Conservation (phyloP, 35 echinoderm and acorn worm species). For the Diadema setosum region DNA sequence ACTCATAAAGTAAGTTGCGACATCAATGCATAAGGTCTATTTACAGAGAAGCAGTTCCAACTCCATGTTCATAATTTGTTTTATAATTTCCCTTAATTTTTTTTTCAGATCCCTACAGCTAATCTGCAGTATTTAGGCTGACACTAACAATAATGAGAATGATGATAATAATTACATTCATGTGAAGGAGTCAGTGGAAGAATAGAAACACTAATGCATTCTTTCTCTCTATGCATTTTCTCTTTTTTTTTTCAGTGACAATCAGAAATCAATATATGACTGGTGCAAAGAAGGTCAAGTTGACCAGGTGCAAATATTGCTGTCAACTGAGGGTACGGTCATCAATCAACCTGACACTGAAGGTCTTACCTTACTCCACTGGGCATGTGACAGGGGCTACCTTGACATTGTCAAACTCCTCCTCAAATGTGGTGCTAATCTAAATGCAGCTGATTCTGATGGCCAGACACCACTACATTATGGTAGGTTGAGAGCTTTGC, state of each 20-base stretch:
- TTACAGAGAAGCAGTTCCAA: no score
- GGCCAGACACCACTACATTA: constrained; percentile 95
- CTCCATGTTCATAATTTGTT: no score
- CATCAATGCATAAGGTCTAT: no score
- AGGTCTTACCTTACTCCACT: constrained; percentile 84
- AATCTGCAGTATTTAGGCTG: no score
- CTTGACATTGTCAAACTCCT: constrained; percentile 47
- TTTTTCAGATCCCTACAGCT: background rate
- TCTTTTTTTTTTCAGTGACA: constrained; percentile 57
- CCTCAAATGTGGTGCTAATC: constrained; percentile 26
- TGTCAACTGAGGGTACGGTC: background rate
- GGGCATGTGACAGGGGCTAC: constrained; percentile 87
- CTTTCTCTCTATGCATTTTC: no score
- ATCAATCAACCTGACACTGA: constrained; percentile 39
- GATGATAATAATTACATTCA: no score
- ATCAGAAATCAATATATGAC: constrained; percentile 82
- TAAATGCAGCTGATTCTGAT: constrained; percentile 68
- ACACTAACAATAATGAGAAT: no score
- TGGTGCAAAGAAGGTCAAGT: constrained; percentile 93
- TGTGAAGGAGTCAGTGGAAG: no score
- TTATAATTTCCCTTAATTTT: no score
- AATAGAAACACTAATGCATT: no score
- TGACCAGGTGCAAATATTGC: constrained; percentile 33
- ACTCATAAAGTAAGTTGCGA: no score
- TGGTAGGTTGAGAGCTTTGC: no score